Evolutionary conservation across 2,797 vertebrate genomes (phyloP), one percentile per base, ranked within the genome.

Genomic region (Adelosebastes latens): DNA sequence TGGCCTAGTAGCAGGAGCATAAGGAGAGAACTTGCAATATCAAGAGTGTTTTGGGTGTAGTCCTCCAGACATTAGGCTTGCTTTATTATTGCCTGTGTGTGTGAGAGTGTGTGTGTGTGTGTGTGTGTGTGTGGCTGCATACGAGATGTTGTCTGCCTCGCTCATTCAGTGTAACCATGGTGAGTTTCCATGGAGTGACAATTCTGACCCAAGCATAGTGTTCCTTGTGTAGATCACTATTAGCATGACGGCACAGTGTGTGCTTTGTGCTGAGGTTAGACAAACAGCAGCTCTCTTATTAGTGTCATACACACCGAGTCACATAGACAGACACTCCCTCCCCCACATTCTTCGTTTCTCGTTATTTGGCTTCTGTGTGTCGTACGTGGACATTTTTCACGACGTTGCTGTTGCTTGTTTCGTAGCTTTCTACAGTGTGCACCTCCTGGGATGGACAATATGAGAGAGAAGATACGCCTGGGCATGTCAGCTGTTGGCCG

Each of bases 251-350:
- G 88, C 87, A 91, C 90, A 92, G 92, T 89, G 85, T 85, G 89
- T 80, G 88, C 89, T 91, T 90, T 94, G 92, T 94, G 83, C 84
- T 58, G 87, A 89, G 88, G 87, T 91, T 85, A 86, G 82, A 88
- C 87, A 92, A 89, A 90, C 88, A 83, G 82, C 84, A 85, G 88
- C 89, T 86, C 68, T 85, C 85, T 89, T 66, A 89, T 90, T 92
- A 84, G 87, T 76, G 84, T 82, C 77, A 82, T 74, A 81, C 86
- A 72, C 78, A 65, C 62, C 25, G 56, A 74, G 71, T 62, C 59
- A 65, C 36, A 71, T 46, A 66, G 68, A 39, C 76, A 16, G 46
- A 56, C 84, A 18, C 55, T 66, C 72, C 74, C 75, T 36, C 20
- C 46, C 58, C 29, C 39, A 72, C 80, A 76, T 80, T 87, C 86